Evolutionary conservation across 2,888 invertebrate genomes (phyloP).

Genomic region (Eugnorisma glareosa): DNA sequence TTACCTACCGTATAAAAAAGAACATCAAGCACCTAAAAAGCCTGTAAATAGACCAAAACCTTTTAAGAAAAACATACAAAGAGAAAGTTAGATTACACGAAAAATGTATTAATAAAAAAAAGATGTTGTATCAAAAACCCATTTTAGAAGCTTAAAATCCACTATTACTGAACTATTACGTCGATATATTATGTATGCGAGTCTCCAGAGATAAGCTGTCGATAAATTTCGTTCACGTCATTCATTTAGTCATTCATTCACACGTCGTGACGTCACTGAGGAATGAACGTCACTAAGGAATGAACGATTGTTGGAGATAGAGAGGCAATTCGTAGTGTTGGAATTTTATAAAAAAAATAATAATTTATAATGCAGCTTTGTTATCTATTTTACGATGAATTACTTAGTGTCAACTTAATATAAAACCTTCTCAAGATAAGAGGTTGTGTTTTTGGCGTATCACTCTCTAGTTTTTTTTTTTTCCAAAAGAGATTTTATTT

Average conservation of each 20-base stretch:
- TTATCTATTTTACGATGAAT: slow-evolving; percentile 46
- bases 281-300: slow-evolving; percentile 46
- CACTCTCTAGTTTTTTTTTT: slow-evolving; percentile 10
- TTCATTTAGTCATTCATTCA: slow-evolving; percentile 56
- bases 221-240: slow-evolving; percentile 46
- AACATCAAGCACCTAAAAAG: not conserved
- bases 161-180: slow-evolving; percentile 36
- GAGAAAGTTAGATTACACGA: slow-evolving; percentile 11
- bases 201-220: slow-evolving; percentile 50
- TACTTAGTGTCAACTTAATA: slow-evolving; percentile 22
- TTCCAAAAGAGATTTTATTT: slow-evolving; percentile 16
- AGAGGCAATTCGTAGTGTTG: slow-evolving; percentile 34
- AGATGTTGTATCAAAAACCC: slow-evolving; percentile 7
- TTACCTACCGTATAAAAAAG: not conserved
- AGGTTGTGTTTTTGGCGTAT: slow-evolving; percentile 15
- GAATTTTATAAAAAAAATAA: slow-evolving; percentile 33
- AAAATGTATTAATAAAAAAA: slow-evolving; percentile 1
- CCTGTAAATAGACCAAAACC: not conserved
- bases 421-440: slow-evolving; percentile 34
- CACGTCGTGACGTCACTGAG: slow-evolving; percentile 49
- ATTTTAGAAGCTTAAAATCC: slow-evolving; percentile 13
- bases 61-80: not conserved
- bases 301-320: slow-evolving; percentile 44
- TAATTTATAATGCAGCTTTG: slow-evolving; percentile 25
- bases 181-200: slow-evolving; percentile 18